These are phyloP conservation scores for Amphimallon solstitiale DNA, from an alignment of 2,888 invertebrate species.

Conservation along the genomic window DNA sequence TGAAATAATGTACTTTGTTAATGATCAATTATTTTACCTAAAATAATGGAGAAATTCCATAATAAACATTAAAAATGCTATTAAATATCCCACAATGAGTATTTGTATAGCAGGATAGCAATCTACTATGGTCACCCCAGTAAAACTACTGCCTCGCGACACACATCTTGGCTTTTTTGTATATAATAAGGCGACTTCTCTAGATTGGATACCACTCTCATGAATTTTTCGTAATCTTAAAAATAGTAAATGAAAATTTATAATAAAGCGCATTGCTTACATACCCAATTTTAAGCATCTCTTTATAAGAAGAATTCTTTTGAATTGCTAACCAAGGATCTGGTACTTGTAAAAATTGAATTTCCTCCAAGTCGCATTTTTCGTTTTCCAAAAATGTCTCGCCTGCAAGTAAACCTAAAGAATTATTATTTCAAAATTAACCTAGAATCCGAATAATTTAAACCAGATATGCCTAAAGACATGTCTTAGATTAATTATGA, in stretches of 20 bases:
- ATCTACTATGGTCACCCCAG: slow-evolving; percentile 70
- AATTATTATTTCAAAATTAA: too few species aligned
- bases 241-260: slow-evolving; percentile 32
- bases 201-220: slow-evolving; percentile 69
- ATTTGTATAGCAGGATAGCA: slow-evolving; percentile 65
- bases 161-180: slow-evolving; percentile 70
- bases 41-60: slow-evolving; percentile 49
- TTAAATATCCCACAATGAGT: slow-evolving; percentile 52
- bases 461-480: too few species aligned
- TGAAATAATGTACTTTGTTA: slow-evolving; percentile 16
- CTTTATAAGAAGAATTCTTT: slow-evolving; percentile 71
- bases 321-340: slow-evolving; percentile 73
- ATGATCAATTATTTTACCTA: slow-evolving; percentile 3
- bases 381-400: slow-evolving; percentile 76
- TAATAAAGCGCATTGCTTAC: slow-evolving; percentile 7
- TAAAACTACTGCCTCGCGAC: slow-evolving; percentile 68
- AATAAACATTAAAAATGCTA: slow-evolving; percentile 52
- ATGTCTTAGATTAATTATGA: too few species aligned
- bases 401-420: slow-evolving; percentile 64
- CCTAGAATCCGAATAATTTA: too few species aligned
- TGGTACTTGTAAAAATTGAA: slow-evolving; percentile 69
- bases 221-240: slow-evolving; percentile 67
- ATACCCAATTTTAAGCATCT: slow-evolving; percentile 73
- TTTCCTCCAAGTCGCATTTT: slow-evolving; percentile 78
- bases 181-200: slow-evolving; percentile 68